Percentiles rank a stretch among this genome's conserved stretches.
phyloP scores from a whole-genome alignment of 1,140 invertebrate species.

The Pogonomyrmex californicus region DNA sequence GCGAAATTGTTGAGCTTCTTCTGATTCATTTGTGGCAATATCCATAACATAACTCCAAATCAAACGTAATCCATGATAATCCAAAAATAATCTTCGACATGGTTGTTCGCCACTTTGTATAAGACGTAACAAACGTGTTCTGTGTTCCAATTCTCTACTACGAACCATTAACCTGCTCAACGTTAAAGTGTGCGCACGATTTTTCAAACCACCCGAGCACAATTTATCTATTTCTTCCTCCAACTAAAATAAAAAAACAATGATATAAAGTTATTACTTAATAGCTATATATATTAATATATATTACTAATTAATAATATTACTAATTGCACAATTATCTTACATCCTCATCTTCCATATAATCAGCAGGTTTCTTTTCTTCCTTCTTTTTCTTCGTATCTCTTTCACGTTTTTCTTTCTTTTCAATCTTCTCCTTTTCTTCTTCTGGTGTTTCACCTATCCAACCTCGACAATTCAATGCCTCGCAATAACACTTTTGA shows the following conservation, averaged over 20 bases:
- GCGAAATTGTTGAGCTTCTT: constrained; percentile 89
- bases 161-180: constrained; percentile 97
- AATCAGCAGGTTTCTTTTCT: constrained; percentile 85
- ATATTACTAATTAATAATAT: background rate
- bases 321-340: constrained; percentile 72
- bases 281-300: background rate
- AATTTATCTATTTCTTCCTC: constrained; percentile 93
- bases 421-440: constrained; percentile 87
- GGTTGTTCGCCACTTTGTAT: constrained; percentile 92
- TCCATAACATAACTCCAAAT: constrained; percentile 97
- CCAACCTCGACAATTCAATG: constrained; percentile 95
- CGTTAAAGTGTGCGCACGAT: constrained; percentile 95
- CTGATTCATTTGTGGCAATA: constrained; percentile 85
- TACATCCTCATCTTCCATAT: constrained; percentile 91
- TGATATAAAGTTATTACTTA: constrained; percentile 32
- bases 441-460: constrained; percentile 95
- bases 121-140: constrained; percentile 90
- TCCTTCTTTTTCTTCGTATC: constrained; percentile 78
- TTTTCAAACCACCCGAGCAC: constrained; percentile 92
- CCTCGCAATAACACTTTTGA: constrained; percentile 97
- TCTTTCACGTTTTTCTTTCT: constrained; percentile 84
- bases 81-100: constrained; percentile 95
- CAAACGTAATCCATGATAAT: constrained; percentile 96
- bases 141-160: constrained; percentile 92
- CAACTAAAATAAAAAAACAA: constrained; percentile 87